Base-by-base conservation (phyloP, 2,113 vertebrate species). In the Eira barbara region DNA sequence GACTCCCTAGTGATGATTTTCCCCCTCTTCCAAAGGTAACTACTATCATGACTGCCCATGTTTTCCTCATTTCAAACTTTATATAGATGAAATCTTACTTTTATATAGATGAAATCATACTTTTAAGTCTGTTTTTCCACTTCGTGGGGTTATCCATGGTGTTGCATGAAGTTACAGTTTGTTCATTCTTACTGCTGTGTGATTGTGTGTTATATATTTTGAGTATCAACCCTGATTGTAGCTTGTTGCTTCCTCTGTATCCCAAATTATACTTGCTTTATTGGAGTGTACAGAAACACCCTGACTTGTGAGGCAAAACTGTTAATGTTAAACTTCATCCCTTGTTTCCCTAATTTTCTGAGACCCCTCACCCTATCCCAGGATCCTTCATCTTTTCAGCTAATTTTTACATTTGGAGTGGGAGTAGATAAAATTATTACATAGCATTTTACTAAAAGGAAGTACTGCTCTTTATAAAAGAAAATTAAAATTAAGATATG, bases 51-150 rank as follows among this genome's bases (percentile, higher is more conserved):
- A 67, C 17, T 83, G 21, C 34, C 25, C 36, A 25, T 15, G 36
- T 94, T 94, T 94, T 96, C 23, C 17, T 12, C 20, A 25, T 88
- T 94, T 95, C 81, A 25, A 89, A 71, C 65, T 86, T 95, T 55
- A 67, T 81, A 39, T 65, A 82, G 25, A 27, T 71, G 36, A 11
- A 87, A 57, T 74, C 25, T 93, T 82, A 76, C 3, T n/a, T 86
- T 95, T 55, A 67, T 81, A 39, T 65, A 82, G 25, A 27, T 71
- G 36, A 11, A 87, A 57, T 74, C 65, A 8, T 45, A 52, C 27
- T 55, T 3, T 36, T 78, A 65, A 65, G 20, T 89, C 15, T 57
- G 7, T 73, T 65, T 86, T 79, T 94, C 63, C 59, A 2, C 13
- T n/a, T 89, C 71, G 18, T 93, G 42, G 20, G 9, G 18, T 55